phyloP scores from a whole-genome alignment of 2,888 invertebrate species.

The Phyto melanocephala region DNA sequence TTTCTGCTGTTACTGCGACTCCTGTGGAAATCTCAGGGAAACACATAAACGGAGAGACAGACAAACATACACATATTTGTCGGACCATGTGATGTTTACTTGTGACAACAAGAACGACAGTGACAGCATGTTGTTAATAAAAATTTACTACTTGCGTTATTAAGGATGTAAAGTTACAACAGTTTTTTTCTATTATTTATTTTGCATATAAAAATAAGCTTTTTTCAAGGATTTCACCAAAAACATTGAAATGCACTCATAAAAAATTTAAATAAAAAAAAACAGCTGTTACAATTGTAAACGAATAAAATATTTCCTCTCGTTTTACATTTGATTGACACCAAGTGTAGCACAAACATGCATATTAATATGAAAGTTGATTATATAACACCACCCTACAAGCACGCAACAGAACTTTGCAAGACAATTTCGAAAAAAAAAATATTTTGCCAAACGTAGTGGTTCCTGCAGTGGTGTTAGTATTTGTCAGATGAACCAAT shows the following conservation, averaged over 20 bases:
- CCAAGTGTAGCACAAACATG: slow-evolving; percentile 12
- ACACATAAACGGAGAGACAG: neutral
- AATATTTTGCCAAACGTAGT: no score
- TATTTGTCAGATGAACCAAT: no score
- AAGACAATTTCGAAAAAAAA: no score
- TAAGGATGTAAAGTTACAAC: slow-evolving; percentile 34
- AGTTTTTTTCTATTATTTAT: neutral
- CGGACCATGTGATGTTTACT: slow-evolving; percentile 30
- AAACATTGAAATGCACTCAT: neutral
- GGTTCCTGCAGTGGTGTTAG: no score
- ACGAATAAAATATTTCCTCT: slow-evolving; percentile 23
- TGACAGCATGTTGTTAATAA: slow-evolving; percentile 53
- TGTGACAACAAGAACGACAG: slow-evolving; percentile 41
- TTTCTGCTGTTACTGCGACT: neutral
- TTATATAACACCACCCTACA: no score
- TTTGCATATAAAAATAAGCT: neutral
- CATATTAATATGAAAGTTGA: no score
- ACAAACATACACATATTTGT: slow-evolving; percentile 3
- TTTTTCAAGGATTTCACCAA: neutral
- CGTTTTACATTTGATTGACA: slow-evolving; percentile 39
- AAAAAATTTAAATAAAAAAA: neutral
- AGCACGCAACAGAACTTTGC: no score
- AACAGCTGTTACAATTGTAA: slow-evolving; percentile 48
- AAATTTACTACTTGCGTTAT: slow-evolving; percentile 43
- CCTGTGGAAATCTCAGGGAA: neutral